Percentiles rank a stretch among this genome's conserved stretches.
phyloP scores from a whole-genome alignment of 1,140 invertebrate genomes.

The Choristoneura fumiferana region DNA sequence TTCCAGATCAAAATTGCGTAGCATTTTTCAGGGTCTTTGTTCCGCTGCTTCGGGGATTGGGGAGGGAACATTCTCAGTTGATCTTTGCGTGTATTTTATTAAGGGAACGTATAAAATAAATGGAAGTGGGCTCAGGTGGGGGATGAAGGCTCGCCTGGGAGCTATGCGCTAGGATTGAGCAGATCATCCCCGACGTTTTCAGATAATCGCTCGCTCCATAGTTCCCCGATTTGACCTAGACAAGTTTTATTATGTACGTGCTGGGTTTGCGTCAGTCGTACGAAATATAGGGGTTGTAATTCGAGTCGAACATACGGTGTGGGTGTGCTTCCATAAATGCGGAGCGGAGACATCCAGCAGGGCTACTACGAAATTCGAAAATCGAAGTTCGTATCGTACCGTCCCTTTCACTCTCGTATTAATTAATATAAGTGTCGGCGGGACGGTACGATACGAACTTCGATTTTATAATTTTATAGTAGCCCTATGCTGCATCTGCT shows the following conservation, averaged over 20 bases:
- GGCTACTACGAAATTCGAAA: too few relatives aligned
- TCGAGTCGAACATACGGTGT: too few relatives aligned
- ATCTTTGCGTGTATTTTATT: constrained; percentile 18
- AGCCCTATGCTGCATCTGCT: too few relatives aligned
- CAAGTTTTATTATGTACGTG: constrained; percentile 12
- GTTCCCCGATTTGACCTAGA: background rate
- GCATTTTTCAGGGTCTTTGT: constrained; percentile 15
- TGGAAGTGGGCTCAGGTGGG: constrained; percentile 14
- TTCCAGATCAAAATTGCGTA: constrained; percentile 16
- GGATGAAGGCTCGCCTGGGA: constrained; percentile 10
- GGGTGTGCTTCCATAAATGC: too few relatives aligned
- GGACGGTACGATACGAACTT: too few relatives aligned
- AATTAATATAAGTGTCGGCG: too few relatives aligned
- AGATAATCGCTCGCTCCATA: constrained; percentile 4
- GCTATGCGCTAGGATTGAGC: constrained; percentile 5
- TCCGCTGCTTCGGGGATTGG: constrained; percentile 5
- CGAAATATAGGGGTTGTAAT: too few relatives aligned
- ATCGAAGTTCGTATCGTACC: too few relatives aligned
- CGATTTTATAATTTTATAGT: too few relatives aligned
- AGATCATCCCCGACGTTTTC: constrained; percentile 10
- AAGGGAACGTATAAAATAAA: constrained; percentile 19
- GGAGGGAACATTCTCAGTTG: constrained; percentile 7
- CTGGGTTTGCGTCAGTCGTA: background rate
- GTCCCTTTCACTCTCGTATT: too few relatives aligned
- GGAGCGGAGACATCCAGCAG: too few relatives aligned